Base-by-base conservation (phyloP, 2,797 vertebrate species). In the Poeciliopsis paucimaculata region DNA sequence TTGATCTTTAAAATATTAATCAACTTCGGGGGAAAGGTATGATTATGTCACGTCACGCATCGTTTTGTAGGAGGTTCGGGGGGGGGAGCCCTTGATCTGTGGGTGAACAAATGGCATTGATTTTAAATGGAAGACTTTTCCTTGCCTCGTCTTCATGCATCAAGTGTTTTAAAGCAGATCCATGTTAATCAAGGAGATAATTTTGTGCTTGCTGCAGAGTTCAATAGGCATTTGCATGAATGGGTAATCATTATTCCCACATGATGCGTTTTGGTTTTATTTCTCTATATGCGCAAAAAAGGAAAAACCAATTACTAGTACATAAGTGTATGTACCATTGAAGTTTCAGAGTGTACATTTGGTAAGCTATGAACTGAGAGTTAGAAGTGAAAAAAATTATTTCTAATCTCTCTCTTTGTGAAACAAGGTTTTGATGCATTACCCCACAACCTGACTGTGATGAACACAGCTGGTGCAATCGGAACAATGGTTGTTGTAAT, bases 381-480 rank as follows among this genome's bases (percentile, higher is more conserved):
- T 86, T 72, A 12, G 80, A 75, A 85, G 77, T 72, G 81, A 76
- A 77, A 89, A 85, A 78, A 47, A 84, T 43, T 77, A 80, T 82
- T 81, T 78, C 75, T 91, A 80, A 86, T 88, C 75, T 85, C 75
- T 51, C 49, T 73, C 72, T 85, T 87, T 79, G 82, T 80, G 86
- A 81, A 75, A 79, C 62, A 53, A 80, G 86, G 77, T 84, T 84
- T 85, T 87, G 89, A 93, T 92, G 79, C 89, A 92, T 93, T 55
- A 66, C 82, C 57, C 66, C 34, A 43, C 77, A 76, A 70, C 81
- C 41, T 71, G 82, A 79, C 85, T 82, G 77, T 79, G 47, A 87
- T 86, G 82, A 89, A 71, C 82, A 79, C 91, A 93, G 90, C 84
- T 90, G 91, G 85, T 81, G 81, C 85, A 84, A 79, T 80, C 79